Base-by-base conservation (phyloP, 1,140 invertebrate species). In the Eueides isabella region DNA sequence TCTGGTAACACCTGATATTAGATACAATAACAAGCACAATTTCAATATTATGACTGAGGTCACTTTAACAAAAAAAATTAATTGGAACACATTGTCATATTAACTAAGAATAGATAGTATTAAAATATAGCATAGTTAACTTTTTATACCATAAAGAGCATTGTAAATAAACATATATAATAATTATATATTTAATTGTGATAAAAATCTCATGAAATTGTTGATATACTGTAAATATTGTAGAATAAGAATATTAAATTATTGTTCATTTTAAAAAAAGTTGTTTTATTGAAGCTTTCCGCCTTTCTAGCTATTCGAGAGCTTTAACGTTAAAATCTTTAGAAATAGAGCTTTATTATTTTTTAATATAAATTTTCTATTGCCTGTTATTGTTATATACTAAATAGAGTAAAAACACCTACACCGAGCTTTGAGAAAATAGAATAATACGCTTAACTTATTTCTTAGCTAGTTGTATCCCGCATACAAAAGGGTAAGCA, bases 181-280 rank as follows among this genome's bases (percentile, higher is more conserved):
- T 38, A 14, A n/a, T 16, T 2, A 6, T 73, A 35, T 33, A 16
- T 61, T 67, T 61, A 61, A 30, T 63, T 74, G 72, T 74, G 66
- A 74, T 74, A 68, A 31, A 75, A 38, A 74, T 41, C 38, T 71
- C 65, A 66, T 31, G 44, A 68, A 48, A 65, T 68, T 77, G 71
- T 77, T 77, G 72, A 73, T 77, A 73, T 44, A 12, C 28, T 77
- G 75, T 77, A 77, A 69, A 77, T 72, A 77, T 35, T 48, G 23
- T 61, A 63, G 26, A 33, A 30, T 74, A 74, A 75, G 73, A 9
- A 65, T 33, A 70, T 68, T 68, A 29, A 28, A 66, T 26, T 48
- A 41, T 69, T 77, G 75, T 72, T 77, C 75, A 77, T 73, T 72
- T 77, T 72, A 61, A 23, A 72, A 16, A 38, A 28, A 23, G 28